Evolutionary conservation across 1,140 invertebrate species (phyloP), one percentile per base, ranked within the genome.

Genomic region (Tenebrio molitor): DNA sequence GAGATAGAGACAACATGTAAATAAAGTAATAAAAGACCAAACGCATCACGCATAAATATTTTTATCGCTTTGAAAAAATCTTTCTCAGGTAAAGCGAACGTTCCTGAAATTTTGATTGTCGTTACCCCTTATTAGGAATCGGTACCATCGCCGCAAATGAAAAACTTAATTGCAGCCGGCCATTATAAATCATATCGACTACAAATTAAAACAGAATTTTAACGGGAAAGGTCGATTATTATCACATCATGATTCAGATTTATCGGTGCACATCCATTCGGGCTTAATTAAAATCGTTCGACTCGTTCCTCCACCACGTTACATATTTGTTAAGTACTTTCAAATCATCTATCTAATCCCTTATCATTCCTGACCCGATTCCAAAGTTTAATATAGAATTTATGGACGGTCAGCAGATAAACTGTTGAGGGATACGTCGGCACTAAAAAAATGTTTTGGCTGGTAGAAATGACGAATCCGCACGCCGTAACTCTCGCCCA

Each of bases 1-100:
- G 64, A 70, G 67, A 74, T 53, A 62, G 62, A 33, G 39, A 64
- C 68, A 74, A 64, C 68, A 74, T 70, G 72, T 65, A 74, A 74
- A 74, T 74, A 68, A 74, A 74, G 69, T 63, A 74, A 74, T 74
- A 74, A 74, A 74, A 71, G 62, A 71, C 63, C 41, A 69, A 71
- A 74, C 73, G 64, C 73, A 67, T 67, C 69, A 74, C 69, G 73
- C 69, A 74, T 74, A 66, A 53, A 74, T 74, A 74, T 74, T 74
- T 71, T 74, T 74, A 74, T 74, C 73, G 64, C 50, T 69, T 34
- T 71, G 66, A 44, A 74, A 36, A 74, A 74, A 74, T 74, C 73
- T 71, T 64, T 44, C 46, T 33, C 73, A 74, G 73, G 73, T 74
- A 74, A 74, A 67, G 25, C 34, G 23, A 42, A 72, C 63, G 72